Evolutionary conservation across 2,888 invertebrate species (phyloP), one percentile per base, ranked within the genome.

Genomic region (Diachrysia chrysitis): DNA sequence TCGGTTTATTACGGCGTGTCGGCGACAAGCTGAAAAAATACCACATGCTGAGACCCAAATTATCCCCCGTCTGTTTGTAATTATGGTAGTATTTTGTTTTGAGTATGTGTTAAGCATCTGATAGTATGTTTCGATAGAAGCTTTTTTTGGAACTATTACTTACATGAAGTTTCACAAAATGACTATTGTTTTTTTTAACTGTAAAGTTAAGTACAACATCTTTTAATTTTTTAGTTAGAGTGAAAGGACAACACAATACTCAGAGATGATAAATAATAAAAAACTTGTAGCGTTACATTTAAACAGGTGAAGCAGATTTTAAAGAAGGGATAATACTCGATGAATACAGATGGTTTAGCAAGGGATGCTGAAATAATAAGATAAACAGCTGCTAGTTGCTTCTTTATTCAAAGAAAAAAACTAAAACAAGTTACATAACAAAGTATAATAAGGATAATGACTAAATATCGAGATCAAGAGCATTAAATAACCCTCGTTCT

Each of bases 31-130:
- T 71, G 66, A 78, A 86, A 81, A 83, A 79, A 79, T 79, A 71
- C 84, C 85, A 78, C 85, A 82, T 64, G 83, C 85, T 69, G 81
- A 55, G 81, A 63, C 58, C 56, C 21, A 29, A 72, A 74, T 65
- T 67, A 58, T 25, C 60, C 56, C 16, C 65, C 56, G 61, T 71
- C 63, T 71, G 66, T n/a, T 72, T 42, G 57, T 66, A 57, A 69
- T 71, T n/a, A 59, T 63, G 23, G 32, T 25, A 55, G 17, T 54
- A 51, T 68, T 48, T 23, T 5, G 46, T 59, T 67, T 63, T 53
- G 17, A 58, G 19, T 14, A 12, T 51, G 23, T 10, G n/a, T 54
- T 32, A 42, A 51, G 51, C 19, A 35, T 65, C 32, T 51, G n/a
- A 58, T 46, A 25, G 25, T 42, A 25, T 10, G 23, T 19, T 42